Evolutionary conservation across 2,797 vertebrate species (phyloP), one percentile per base, ranked within the genome.

Genomic region (Atherinosoma microstoma): DNA sequence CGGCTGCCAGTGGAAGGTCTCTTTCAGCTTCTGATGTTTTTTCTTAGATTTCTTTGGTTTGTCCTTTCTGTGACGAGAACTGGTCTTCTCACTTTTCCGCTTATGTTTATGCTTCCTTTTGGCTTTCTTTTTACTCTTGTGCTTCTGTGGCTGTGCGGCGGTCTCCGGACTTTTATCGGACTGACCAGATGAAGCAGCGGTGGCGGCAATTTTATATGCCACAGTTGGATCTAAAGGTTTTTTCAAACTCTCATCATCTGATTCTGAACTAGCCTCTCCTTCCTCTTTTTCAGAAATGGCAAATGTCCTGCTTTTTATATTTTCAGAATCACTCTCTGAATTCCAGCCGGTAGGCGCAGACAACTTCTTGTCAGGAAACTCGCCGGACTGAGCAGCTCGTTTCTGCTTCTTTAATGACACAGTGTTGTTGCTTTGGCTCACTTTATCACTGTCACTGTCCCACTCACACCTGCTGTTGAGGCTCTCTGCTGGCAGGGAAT

Each of bases 1-100:
- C 1, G 98, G 98, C 83, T 99, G 97, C 98, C 98, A 99, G 61
- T 96, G 98, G 80, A 99, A 99, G 0, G 86, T 93, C 76, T 97
- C 97, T 79, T 97, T 98, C 71, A 94, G 94, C 78, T 97, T 99
- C 65, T 95, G 96, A 67, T 93, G 93, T 88, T 97, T 97, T 73
- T 96, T 96, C 85, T 97, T 98, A 2, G 96, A 96, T 70, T 96
- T 96, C 81, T 97, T 98, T 2, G 89, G 86, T 91, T 97, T 98
- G 0, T 88, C 88, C 72, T 96, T 97, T 84, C 87, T 90, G 94
- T 73, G 93, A 84, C 69, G 94, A 87, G 71, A 93, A 78, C 83
- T 1, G 4, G 82, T 76, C 80, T 94, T 94, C 86, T 80, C 93
- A 38, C 75, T 81, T 62, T 73, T 95, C 92, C 91, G 96, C 81